Evolutionary conservation across 1,140 invertebrate species (phyloP), one percentile per base, ranked within the genome.

Genomic region (Melanaphis sacchari): DNA sequence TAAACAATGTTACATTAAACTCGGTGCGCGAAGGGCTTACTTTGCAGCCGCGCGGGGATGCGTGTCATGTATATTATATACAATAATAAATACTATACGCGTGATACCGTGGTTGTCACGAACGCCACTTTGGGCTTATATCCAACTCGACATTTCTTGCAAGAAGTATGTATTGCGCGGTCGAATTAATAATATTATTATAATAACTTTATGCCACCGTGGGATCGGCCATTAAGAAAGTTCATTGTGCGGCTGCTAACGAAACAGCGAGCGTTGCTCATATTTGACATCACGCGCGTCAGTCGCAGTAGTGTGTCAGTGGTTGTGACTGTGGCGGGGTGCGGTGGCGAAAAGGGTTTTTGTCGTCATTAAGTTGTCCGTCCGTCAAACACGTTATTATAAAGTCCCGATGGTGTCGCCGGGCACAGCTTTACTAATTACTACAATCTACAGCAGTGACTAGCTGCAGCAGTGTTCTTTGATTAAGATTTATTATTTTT

Each of bases 331-430:
- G 46, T 49, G 21, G 21, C 9, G 43, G 0, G 43, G 0, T 24
- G 36, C 36, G 22, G 46, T 4, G 46, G 88, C 43, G n/a, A 89
- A 81, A 82, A 82, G 90, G 54, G 90, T 91, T 91, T 91, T 82
- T 82, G 59, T 91, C 90, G 59, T 91, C 90, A 81, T 76, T 91
- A 91, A 91, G 90, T 81, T 82, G 90, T 91, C 66, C 54, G 59
- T 59, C 89, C 59, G 59, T 76, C 59, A 90, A 36, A 90, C 21
- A 40, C 89, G 66, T 90, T 76, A 76, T 76, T 76, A 66, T 90
- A 90, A 66, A 90, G 52, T 90, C 38, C 36, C 38, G 89, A 59
- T 54, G 89, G n/a, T 52, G 46, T 40, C 41, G 40, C 89, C 21
- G 31, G 41, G 36, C 90, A 91, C 66, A 82, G 66, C 43, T 82